Base-by-base conservation (phyloP, 2,888 invertebrate genomes). In the Trissolcus japonicus region DNA sequence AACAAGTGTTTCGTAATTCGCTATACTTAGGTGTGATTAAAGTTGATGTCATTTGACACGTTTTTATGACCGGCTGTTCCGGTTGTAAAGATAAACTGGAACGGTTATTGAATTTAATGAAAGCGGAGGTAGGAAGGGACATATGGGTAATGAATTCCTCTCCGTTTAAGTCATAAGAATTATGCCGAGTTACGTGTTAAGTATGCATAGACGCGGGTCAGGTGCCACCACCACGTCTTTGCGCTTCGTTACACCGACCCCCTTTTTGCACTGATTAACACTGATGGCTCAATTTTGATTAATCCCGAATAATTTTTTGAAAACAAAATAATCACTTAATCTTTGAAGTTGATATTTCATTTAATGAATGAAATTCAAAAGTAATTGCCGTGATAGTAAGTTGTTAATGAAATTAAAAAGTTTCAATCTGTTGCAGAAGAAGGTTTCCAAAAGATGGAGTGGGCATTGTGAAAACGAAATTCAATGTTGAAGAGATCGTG, bases 221-320 rank as follows among this genome's bases (percentile, higher is more conserved):
- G 50, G 62, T 68, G 69, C 60, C 74, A 63, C 46, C 3, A 41
- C 60, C 65, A 71, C 66, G 71, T 61, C 66, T 69, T 68, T 63
- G 74, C 74, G 63, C 68, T 56, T 67, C 57, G 74, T 55, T 56
- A 62, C 29, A 17, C 19, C 57, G 62, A 57, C 57, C 56, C 56
- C 51, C 61, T 74, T 29, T 25, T 43, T 51, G 61, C 40, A 43
- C 51, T 62, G 67, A 59, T 51, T 59, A 53, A 21, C 59, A 63
- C 68, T 50, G 62, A 74, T 41, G 56, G 46, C 74, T 67, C 66
- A 57, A 66, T 74, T 59, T 53, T 46, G 11, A 16, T 46, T 46
- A 46, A 46, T 14, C 4, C 1, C 16, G 46, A 16, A 2, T 16
- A 14, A 46, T 14, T 46, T 46, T 4, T 46, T 46, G 0, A 11